phyloP scores from a whole-genome alignment of 2,888 invertebrate species.

The Hesperia comma region DNA sequence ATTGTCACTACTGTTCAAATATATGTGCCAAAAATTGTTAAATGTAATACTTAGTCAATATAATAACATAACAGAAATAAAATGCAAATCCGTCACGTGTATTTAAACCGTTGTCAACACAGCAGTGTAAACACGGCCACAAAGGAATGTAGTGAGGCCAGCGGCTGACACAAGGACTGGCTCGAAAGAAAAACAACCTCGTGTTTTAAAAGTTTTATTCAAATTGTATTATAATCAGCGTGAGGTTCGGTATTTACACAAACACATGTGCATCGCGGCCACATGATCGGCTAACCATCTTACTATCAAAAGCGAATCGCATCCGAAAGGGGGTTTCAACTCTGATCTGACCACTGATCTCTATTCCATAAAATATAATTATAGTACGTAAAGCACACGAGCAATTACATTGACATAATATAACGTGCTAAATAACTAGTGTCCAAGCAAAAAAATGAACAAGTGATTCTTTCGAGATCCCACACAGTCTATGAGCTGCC shows the following conservation, averaged over 20 bases:
- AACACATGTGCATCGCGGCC: constrained; percentile 35
- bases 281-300: constrained; percentile 10
- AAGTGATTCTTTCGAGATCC: too few species aligned
- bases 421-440: too few species aligned
- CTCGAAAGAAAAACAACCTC: constrained; percentile 36
- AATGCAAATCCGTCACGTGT: too few species aligned
- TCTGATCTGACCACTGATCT: not conserved
- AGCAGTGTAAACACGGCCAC: not conserved
- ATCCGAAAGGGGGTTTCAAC: not conserved
- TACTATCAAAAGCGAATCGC: not conserved
- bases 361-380: not conserved
- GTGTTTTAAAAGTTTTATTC: constrained; percentile 72
- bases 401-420: too few species aligned
- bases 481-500: too few species aligned
- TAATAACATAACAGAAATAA: too few species aligned
- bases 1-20: not conserved
- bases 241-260: constrained; percentile 76
- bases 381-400: too few species aligned
- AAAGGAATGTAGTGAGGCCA: not conserved
- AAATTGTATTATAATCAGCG: constrained; percentile 62
- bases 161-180: not conserved
- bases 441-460: too few species aligned
- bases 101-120: not conserved
- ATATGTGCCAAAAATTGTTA: too few species aligned
- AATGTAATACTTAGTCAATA: too few species aligned